phyloP scores from a whole-genome alignment of 2,888 invertebrate genomes.

The Drosophila buzzatii region DNA sequence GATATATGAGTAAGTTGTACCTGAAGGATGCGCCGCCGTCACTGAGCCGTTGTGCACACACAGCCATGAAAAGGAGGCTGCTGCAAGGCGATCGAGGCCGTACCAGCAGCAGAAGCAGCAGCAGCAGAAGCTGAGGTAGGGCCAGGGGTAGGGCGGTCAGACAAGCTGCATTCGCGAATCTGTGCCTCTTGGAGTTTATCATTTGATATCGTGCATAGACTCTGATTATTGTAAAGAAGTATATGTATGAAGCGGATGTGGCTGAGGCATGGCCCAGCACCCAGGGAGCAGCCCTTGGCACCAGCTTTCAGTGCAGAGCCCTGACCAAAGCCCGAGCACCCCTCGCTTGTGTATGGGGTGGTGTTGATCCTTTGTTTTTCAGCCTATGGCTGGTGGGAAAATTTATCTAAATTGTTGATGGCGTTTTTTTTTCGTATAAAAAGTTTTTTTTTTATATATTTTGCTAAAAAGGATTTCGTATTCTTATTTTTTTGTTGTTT shows the following conservation, averaged over 20 bases:
- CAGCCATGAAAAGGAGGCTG: slow-evolving; percentile 20
- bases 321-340: slow-evolving; percentile 51
- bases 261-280: slow-evolving; percentile 26
- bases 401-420: slow-evolving; percentile 83
- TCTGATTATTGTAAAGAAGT: slow-evolving; percentile 63
- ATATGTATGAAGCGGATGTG: slow-evolving; percentile 34
- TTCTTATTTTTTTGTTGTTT: slow-evolving; percentile 61
- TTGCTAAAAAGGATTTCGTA: slow-evolving; percentile 70
- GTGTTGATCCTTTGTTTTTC: slow-evolving; percentile 69
- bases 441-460: slow-evolving; percentile 20
- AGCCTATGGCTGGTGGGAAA: slow-evolving; percentile 83
- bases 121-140: background rate
- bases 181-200: slow-evolving; percentile 60
- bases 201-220: slow-evolving; percentile 79
- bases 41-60: slow-evolving; percentile 83
- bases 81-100: slow-evolving; percentile 9
- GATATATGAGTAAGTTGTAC: slow-evolving; percentile 83
- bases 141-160: slow-evolving; percentile 20
- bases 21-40: slow-evolving; percentile 77
- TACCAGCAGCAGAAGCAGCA: background rate
- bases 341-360: slow-evolving; percentile 62
- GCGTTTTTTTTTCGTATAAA: slow-evolving; percentile 49
- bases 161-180: slow-evolving; percentile 47
- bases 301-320: slow-evolving; percentile 22
- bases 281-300: slow-evolving; percentile 53